Evolutionary conservation across 2,888 invertebrate genomes (phyloP).

Genomic region (Parochlus steinenii): DNA sequence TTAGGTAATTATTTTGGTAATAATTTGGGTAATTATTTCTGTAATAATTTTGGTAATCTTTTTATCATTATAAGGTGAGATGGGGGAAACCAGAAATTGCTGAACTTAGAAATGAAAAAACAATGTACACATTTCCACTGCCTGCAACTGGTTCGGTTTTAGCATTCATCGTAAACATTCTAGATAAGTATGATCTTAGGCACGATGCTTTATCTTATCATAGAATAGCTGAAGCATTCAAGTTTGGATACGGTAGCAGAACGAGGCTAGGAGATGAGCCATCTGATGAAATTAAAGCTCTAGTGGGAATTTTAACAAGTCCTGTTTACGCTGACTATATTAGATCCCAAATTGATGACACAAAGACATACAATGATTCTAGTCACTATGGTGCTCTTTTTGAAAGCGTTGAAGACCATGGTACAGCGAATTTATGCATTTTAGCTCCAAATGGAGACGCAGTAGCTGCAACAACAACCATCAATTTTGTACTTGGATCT

Average conservation of each 20-base stretch:
- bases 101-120: slow-evolving; percentile 40
- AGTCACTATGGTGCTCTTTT: slow-evolving; percentile 55
- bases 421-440: slow-evolving; percentile 81
- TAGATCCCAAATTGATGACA: slow-evolving; percentile 31
- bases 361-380: slow-evolving; percentile 44
- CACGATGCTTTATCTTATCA: slow-evolving; percentile 40
- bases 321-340: slow-evolving; percentile 40
- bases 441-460: slow-evolving; percentile 77
- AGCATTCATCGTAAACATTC: slow-evolving; percentile 63
- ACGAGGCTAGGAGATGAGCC: slow-evolving; percentile 62
- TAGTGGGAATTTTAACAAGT: slow-evolving; percentile 42
- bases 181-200: slow-evolving; percentile 33
- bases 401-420: slow-evolving; percentile 51
- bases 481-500: slow-evolving; percentile 39
- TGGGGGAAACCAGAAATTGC: slow-evolving; percentile 55
- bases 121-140: slow-evolving; percentile 58
- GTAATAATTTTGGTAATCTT: slow-evolving; percentile 30
- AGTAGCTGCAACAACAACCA: slow-evolving; percentile 74
- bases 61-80: slow-evolving; percentile 42
- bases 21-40: no score
- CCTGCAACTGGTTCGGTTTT: slow-evolving; percentile 74
- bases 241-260: slow-evolving; percentile 77
- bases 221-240: slow-evolving; percentile 72
- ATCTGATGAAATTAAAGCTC: not conserved
- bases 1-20: no score